These are phyloP conservation scores for Bibio marci DNA, from an alignment of 2,888 invertebrate genomes.

Conservation along the genomic window DNA sequence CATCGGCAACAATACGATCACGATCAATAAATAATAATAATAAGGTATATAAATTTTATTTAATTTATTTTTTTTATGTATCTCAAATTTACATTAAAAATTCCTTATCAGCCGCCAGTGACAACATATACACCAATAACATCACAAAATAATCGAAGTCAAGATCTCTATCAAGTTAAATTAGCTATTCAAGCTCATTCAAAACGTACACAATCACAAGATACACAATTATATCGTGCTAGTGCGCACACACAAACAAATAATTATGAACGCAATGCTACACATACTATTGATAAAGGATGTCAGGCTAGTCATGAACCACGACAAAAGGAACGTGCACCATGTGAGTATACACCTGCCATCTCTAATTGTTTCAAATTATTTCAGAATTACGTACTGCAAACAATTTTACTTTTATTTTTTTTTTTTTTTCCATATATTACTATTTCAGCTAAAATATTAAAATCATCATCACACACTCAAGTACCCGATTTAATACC, in stretches of 20 bases:
- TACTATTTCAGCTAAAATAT: slow-evolving; percentile 14
- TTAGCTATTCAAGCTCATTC: slow-evolving; percentile 29
- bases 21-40: slow-evolving; percentile 14
- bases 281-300: slow-evolving; percentile 21
- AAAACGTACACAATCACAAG: slow-evolving; percentile 23
- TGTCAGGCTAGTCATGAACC: slow-evolving; percentile 18
- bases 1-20: slow-evolving; percentile 19
- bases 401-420: not conserved
- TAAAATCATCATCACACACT: slow-evolving; percentile 24
- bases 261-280: slow-evolving; percentile 15
- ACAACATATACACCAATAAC: slow-evolving; percentile 3
- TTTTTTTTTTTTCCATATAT: not conserved
- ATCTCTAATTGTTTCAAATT: no score
- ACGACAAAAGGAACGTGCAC: not conserved
- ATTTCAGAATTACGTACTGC: no score
- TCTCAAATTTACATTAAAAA: no score
- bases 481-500: slow-evolving; percentile 18
- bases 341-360: not conserved
- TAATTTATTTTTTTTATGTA: slow-evolving; percentile 1
- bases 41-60: slow-evolving; percentile 16
- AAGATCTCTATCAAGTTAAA: slow-evolving; percentile 29
- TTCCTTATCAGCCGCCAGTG: no score
- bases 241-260: slow-evolving; percentile 20
- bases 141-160: slow-evolving; percentile 19
- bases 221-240: slow-evolving; percentile 23